phyloP scores from a whole-genome alignment of 2,113 vertebrate species.

The Seriola dumerili region DNA sequence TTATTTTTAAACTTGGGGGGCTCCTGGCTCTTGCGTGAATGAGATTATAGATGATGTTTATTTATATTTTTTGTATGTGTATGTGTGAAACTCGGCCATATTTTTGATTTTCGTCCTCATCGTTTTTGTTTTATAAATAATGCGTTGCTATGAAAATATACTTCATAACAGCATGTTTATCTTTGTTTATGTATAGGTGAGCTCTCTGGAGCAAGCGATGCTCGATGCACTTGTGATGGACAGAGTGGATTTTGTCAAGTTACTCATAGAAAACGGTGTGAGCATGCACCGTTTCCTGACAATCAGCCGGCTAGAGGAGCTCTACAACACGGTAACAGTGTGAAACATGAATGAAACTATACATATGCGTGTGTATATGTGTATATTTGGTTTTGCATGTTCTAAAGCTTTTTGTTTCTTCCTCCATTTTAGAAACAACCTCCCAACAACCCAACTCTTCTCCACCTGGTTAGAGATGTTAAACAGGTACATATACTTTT shows the following conservation, averaged over 20 bases:
- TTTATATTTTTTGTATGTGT: slow-evolving; percentile 18
- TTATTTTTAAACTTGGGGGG: slow-evolving; percentile 59
- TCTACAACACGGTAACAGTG: slow-evolving; percentile 95
- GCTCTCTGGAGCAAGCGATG: slow-evolving; percentile 98
- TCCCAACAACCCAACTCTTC: slow-evolving; percentile 94
- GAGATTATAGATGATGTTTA: slow-evolving; percentile 24
- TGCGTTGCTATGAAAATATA: slow-evolving; percentile 17
- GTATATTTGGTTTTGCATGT: not conserved
- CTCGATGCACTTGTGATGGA: slow-evolving; percentile 99
- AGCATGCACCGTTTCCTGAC: slow-evolving; percentile 99
- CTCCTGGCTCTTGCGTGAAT: slow-evolving; percentile 29
- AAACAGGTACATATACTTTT: slow-evolving; percentile 89
- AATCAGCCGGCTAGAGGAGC: slow-evolving; percentile 95
- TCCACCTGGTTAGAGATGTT: slow-evolving; percentile 96
- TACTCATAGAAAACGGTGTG: slow-evolving; percentile 98
- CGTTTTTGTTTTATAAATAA: slow-evolving; percentile 45
- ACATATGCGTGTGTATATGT: not conserved
- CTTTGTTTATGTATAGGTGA: slow-evolving; percentile 87
- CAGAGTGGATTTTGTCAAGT: slow-evolving; percentile 97
- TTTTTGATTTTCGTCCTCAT: slow-evolving; percentile 8
- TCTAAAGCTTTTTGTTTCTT: not conserved
- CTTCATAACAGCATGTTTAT: slow-evolving; percentile 63
- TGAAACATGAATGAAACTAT: not conserved
- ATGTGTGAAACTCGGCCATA: not conserved
- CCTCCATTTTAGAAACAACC: slow-evolving; percentile 91